Evolutionary conservation across 2,113 vertebrate genomes (phyloP).

Genomic region (Albula goreensis): DNA sequence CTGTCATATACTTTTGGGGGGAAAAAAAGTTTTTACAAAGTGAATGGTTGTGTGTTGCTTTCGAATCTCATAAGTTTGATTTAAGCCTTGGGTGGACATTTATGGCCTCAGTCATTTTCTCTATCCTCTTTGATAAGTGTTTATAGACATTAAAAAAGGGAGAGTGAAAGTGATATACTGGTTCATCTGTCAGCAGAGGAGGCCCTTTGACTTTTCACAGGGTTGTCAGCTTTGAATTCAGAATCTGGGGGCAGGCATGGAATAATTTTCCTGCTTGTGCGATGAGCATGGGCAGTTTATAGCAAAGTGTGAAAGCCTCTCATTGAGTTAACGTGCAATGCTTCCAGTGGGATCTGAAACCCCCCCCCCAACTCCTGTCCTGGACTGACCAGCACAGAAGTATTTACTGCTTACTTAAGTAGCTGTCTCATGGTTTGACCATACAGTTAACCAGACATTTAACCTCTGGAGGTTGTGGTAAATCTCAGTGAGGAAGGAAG

Average conservation of each 20-base stretch:
- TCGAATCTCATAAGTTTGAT: neutral
- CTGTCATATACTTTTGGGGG: neutral
- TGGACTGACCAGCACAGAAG: neutral
- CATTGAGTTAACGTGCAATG: constrained; percentile 5
- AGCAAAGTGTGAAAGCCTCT: neutral
- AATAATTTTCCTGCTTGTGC: neutral
- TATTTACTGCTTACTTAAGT: constrained; percentile 29
- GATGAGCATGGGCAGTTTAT: neutral
- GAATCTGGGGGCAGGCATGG: neutral
- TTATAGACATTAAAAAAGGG: too few species aligned
- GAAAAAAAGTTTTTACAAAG: neutral
- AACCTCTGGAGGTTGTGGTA: neutral
- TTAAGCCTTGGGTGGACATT: neutral
- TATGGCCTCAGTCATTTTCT: neutral
- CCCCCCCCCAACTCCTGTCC: neutral
- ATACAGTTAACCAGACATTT: neutral
- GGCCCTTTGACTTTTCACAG: neutral
- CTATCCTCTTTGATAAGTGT: neutral
- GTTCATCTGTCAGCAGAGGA: neutral
- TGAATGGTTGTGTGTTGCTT: neutral
- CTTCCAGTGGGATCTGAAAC: neutral
- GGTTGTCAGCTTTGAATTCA: neutral
- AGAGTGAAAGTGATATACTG: neutral
- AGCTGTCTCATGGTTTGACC: constrained; percentile 13
- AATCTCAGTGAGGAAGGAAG: neutral